Evolutionary conservation across 2,888 invertebrate genomes (phyloP).

Genomic region (Hirtodrosophila duncani): DNA sequence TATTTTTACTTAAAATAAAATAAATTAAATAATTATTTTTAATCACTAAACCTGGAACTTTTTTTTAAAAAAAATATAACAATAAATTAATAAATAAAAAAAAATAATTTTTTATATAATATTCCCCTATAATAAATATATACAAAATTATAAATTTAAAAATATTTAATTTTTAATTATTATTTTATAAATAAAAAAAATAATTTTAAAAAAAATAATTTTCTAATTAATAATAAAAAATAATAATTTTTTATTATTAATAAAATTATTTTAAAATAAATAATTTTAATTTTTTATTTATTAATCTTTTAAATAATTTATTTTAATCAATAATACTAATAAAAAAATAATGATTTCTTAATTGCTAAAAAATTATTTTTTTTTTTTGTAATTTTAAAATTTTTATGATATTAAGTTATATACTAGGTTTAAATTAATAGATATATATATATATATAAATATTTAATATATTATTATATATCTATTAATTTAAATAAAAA

Average conservation of each 20-base stretch:
- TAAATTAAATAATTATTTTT: conserved; percentile 2
- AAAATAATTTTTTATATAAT: not conserved
- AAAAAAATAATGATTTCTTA: conserved; percentile 80
- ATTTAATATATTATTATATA: conserved; percentile 56
- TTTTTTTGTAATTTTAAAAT: conserved; percentile 81
- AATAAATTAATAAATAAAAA: not conserved
- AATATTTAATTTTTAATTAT: conserved; percentile 16
- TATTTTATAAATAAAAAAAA: conserved; percentile 2
- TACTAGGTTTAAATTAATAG: conserved; percentile 30
- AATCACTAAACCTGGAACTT: not conserved
- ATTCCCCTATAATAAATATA: conserved; percentile 53
- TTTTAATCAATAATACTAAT: not conserved
- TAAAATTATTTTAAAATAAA: too few relatives aligned
- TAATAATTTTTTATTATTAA: conserved; percentile 2
- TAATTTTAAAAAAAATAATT: conserved; percentile 6
- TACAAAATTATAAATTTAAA: conserved; percentile 44
- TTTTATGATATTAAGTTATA: conserved; percentile 23
- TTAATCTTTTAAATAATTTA: conserved; percentile 2
- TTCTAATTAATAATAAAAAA: not conserved
- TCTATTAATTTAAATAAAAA: conserved; percentile 54
- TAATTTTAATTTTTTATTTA: too few relatives aligned
- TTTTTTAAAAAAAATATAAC: not conserved
- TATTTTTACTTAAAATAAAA: conserved; percentile 4
- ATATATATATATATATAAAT: conserved; percentile 43
- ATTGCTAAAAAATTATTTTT: conserved; percentile 80